Evolutionary conservation across 2,113 vertebrate species (phyloP).

Genomic region (Percopsis transmontana): DNA sequence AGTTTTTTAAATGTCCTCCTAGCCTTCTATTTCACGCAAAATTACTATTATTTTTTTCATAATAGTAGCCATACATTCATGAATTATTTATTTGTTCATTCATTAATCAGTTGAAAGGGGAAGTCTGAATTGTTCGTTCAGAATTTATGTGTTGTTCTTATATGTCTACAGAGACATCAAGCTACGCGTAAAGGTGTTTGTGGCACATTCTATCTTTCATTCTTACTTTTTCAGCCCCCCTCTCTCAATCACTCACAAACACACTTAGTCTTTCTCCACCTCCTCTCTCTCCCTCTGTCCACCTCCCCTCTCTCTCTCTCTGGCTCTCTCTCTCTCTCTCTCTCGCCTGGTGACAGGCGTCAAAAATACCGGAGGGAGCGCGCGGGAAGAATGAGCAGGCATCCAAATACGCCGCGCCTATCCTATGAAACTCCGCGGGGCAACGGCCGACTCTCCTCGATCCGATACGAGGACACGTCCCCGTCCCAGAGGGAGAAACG

Average conservation of each 20-base stretch:
- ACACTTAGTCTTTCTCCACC: neutral
- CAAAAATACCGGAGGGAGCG: constrained; percentile 58
- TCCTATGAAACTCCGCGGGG: constrained; percentile 8
- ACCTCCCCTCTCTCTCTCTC: neutral
- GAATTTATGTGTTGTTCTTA: no score
- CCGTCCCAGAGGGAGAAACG: no score
- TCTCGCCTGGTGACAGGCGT: constrained; percentile 50
- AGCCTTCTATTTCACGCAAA: neutral
- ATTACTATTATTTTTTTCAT: no score
- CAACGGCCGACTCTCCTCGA: constrained; percentile 17
- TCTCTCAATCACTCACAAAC: neutral
- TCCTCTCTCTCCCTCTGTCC: neutral
- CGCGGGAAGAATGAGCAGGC: constrained; percentile 46
- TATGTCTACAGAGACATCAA: no score
- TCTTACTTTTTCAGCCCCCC: neutral
- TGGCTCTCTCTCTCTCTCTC: constrained; percentile 4
- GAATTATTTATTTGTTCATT: no score
- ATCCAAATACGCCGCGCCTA: no score
- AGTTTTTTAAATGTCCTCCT: neutral
- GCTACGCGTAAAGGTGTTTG: no score
- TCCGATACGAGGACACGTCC: constrained; percentile 20
- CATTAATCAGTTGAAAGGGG: no score
- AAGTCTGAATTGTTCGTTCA: no score
- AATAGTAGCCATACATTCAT: no score
- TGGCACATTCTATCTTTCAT: neutral